Evolutionary conservation across 2,113 vertebrate genomes (phyloP), one percentile per base, ranked within the genome.

Genomic region (Rhinoderma darwinii): DNA sequence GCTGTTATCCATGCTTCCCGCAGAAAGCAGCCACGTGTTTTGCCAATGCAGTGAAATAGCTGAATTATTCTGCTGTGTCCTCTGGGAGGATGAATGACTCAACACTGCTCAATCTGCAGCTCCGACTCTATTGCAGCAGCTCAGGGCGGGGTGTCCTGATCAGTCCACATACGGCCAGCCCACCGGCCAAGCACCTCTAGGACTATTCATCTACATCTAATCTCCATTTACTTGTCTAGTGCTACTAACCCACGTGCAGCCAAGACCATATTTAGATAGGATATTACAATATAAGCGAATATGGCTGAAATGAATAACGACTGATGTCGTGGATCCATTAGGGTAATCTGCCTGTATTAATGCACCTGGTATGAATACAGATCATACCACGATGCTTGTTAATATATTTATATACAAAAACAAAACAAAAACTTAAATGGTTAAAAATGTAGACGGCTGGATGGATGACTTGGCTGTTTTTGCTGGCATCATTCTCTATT

Each of bases 21-120:
- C 84, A 86, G 84, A 80, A 54, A 41, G 44, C 76, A 73, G 76
- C 76, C 84, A 81, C 84, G 84, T 81, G 76, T 80, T 61, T n/a
- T 44, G 84, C 76, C 84, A 81, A 86, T 86, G 84, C 84, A 86
- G 84, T 43, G 84, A 44, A 56, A 80, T 35, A 54, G n/a, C 25
- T 61, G 66, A 73, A 37, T 59, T 44, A 59, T 81, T 72, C 63
- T 72, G 32, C 77, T 59, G 63, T 27, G 85, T 86, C 85, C 85
- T 43, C 35, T 59, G 85, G 78, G 85, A 82, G 77, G 61, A 11
- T 1, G 66, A 66, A 86, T 86, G 85, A 86, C 63, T 86, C 85
- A 86, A 63, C 75, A 35, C 14, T 84, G 77, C 77, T 72, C 76
- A 72, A 68, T 70, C 59, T 86, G 84, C 84, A 86, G 84, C 77